A percentile compares a stretch with the other conserved stretches of the same genome.
Evolutionary conservation across 2,888 invertebrate species (phyloP).

Genomic region (Xestia c-nigrum): DNA sequence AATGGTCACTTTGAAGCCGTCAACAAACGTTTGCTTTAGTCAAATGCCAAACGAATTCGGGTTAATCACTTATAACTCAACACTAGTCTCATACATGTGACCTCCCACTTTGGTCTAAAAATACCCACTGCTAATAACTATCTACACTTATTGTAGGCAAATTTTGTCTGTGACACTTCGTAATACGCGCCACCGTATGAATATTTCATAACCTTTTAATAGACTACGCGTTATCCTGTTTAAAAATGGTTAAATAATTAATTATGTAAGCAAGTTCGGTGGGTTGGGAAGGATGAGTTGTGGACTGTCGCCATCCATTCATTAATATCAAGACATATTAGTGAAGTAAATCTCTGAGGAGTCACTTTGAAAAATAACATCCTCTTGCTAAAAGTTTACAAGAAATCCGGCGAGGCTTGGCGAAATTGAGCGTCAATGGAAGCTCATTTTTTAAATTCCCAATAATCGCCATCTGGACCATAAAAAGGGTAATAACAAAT

Average conservation of each 20-base stretch:
- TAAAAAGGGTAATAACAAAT: slow-evolving; percentile 70
- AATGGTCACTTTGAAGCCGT: slow-evolving; percentile 30
- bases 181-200: slow-evolving; percentile 63
- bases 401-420: slow-evolving; percentile 30
- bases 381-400: slow-evolving; percentile 33
- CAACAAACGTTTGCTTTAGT: slow-evolving; percentile 41
- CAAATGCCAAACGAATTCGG: slow-evolving; percentile 68
- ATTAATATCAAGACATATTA: slow-evolving; percentile 50
- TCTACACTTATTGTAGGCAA: slow-evolving; percentile 70
- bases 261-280: slow-evolving; percentile 70
- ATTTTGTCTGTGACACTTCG: slow-evolving; percentile 65
- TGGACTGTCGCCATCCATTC: slow-evolving; percentile 53
- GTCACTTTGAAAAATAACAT: slow-evolving; percentile 21
- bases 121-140: slow-evolving; percentile 70
- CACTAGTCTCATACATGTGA: slow-evolving; percentile 55
- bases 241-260: slow-evolving; percentile 71
- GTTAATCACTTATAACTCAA: slow-evolving; percentile 75
- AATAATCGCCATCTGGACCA: slow-evolving; percentile 60
- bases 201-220: slow-evolving; percentile 69
- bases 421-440: slow-evolving; percentile 54
- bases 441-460: slow-evolving; percentile 58
- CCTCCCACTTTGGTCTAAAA: slow-evolving; percentile 75
- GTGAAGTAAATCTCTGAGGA: background rate
- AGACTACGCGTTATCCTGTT: slow-evolving; percentile 71
- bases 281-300: slow-evolving; percentile 50